These are phyloP conservation scores for Trematomus loennbergii DNA, from an alignment of 2,113 vertebrate species.

Conservation along the genomic window DNA sequence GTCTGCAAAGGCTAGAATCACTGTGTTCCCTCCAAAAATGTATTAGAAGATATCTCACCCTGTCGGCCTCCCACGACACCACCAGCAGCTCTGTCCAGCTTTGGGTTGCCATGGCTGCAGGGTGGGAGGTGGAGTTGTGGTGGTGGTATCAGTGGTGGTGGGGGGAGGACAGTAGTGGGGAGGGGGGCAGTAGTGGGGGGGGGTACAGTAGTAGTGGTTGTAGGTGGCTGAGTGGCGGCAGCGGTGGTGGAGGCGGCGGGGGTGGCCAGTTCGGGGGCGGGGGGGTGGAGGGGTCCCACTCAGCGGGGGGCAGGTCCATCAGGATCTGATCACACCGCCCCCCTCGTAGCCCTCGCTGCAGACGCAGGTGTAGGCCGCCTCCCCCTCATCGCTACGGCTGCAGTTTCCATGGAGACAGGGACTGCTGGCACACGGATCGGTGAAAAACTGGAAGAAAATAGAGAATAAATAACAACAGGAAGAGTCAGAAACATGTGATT, in stretches of 20 bases:
- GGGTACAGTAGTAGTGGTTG: constrained; percentile 81
- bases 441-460: constrained; percentile 87
- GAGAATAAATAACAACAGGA: constrained; percentile 61
- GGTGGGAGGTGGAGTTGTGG: constrained; percentile 77
- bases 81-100: constrained; percentile 90
- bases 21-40: too few species aligned
- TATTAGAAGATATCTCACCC: constrained; percentile 84
- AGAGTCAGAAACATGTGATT: background rate
- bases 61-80: constrained; percentile 92
- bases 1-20: too few species aligned
- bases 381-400: constrained; percentile 78
- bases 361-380: constrained; percentile 86
- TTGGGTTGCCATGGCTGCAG: constrained; percentile 93
- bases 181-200: constrained; percentile 75
- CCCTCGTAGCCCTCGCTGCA: constrained; percentile 91
- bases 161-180: constrained; percentile 79
- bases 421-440: constrained; percentile 92
- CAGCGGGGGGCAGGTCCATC: constrained; percentile 70
- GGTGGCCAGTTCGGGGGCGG: constrained; percentile 77
- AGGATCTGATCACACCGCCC: constrained; percentile 84
- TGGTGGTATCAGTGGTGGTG: constrained; percentile 74
- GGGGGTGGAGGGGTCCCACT: constrained; percentile 78
- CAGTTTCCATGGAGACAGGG: constrained; percentile 99
- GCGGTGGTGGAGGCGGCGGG: constrained; percentile 73
- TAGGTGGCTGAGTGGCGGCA: constrained; percentile 83